A percentile compares a stretch with the other conserved stretches of the same genome.
These are phyloP conservation scores for Poecilia wingei DNA, from an alignment of 2,797 vertebrate genomes.

Conservation along the genomic window DNA sequence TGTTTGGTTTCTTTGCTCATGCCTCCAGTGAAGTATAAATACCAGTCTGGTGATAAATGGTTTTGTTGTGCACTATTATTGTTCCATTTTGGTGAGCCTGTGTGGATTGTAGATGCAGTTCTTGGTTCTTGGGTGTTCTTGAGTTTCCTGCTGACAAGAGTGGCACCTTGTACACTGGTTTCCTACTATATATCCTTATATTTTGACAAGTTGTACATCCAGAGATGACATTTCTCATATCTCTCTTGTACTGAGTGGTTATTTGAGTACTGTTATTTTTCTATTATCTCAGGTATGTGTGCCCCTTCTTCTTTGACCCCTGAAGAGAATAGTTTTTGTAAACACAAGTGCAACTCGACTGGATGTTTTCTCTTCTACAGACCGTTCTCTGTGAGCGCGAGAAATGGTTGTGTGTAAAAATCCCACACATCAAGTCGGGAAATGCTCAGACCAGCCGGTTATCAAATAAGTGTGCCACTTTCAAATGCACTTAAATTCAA, in stretches of 20 bases:
- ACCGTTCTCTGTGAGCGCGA: not conserved
- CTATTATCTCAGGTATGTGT: not conserved
- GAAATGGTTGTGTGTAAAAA: not conserved
- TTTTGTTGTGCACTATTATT: constrained; percentile 56
- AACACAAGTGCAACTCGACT: not conserved
- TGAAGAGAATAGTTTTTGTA: not conserved
- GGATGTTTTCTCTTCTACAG: not conserved
- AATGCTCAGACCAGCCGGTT: not conserved
- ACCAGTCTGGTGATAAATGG: constrained; percentile 74
- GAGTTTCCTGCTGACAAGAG: not conserved
- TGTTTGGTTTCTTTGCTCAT: constrained; percentile 34
- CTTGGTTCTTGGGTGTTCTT: too few species aligned
- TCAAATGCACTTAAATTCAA: not conserved
- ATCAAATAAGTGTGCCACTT: not conserved
- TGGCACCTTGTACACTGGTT: not conserved
- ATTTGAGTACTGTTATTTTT: not conserved
- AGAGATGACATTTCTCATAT: not conserved
- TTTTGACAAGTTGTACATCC: not conserved
- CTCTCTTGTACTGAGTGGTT: not conserved
- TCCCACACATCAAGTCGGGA: not conserved
- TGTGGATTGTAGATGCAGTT: too few species aligned
- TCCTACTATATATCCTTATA: not conserved
- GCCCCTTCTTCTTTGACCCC: not conserved
- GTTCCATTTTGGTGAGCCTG: too few species aligned
- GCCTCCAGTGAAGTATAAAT: constrained; percentile 69